Base-by-base conservation (phyloP, 2,113 vertebrate genomes). In the Hemiprocne comata region DNA sequence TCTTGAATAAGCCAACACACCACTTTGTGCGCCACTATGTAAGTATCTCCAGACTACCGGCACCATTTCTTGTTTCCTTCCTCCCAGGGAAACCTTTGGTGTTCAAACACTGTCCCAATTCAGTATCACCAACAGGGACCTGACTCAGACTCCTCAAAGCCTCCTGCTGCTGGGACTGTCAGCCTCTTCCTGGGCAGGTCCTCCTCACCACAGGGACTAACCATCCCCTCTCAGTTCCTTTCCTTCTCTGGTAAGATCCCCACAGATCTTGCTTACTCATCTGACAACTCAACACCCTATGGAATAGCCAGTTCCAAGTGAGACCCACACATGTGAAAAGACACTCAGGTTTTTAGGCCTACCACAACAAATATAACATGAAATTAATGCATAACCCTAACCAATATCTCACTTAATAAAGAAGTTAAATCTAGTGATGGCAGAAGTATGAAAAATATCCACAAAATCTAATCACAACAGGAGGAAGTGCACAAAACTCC, bases 191-290 rank as follows among this genome's bases (percentile, higher is more conserved):
- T 21, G 11, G 60, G 29, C 6, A 88, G 20, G 42, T 73, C 33
- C 20, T 70, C 19, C 20, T 75, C 17, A 21, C 36, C 1, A 0
- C 0, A 0, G n/a, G 17, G 31, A 3, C 24, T 88, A 34, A 42
- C 10, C 26, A 67, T 11, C 6, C 23, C 33, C 33, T 67, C 20
- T 66, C 26, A 38, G 20, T 17, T 2, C 8, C 8, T 38, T 70
- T 70, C 44, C 15, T 79, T 42, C 31, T 74, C 19, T 18, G 4
- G 2, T 21, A 79, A 73, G 10, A 15, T 58, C 8, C 21, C 23
- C 3, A 6, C 16, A 44, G 62, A 46, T 50, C 25, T 44, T 69
- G 21, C 38, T 46, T 55, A 9, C 20, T 36, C 25, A 3, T 54
- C 44, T 79, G n/a, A 28, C 4, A 25, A 60, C 17, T 78, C 51